Conservation (phyloP, 2,797 vertebrate genomes). For the Synaphobranchus kaupii region DNA sequence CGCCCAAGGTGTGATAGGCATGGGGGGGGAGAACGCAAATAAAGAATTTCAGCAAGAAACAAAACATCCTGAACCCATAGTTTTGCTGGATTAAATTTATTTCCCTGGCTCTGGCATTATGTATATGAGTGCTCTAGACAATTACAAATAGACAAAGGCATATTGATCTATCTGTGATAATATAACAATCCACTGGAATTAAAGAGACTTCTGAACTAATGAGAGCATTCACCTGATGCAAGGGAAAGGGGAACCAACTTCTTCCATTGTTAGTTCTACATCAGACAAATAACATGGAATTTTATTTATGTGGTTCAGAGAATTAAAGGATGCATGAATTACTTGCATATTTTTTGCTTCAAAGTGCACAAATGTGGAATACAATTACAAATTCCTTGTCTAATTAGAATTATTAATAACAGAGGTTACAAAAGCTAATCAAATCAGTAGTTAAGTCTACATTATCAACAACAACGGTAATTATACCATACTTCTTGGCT, state of each 20-base stretch:
- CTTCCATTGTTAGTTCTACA: constrained; percentile 23
- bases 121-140: constrained; percentile 33
- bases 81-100: constrained; percentile 33
- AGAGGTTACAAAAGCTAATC: not conserved
- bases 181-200: not conserved
- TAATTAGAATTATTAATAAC: not conserved
- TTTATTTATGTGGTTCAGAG: not conserved
- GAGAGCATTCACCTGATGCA: constrained; percentile 31
- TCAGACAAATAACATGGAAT: not conserved
- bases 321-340: not conserved
- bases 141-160: constrained; percentile 21
- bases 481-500: not conserved
- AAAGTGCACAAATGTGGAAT: not conserved
- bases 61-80: constrained; percentile 30
- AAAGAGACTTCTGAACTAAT: not conserved
- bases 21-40: not conserved
- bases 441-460: too few species aligned
- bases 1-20: constrained; percentile 53
- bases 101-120: constrained; percentile 30
- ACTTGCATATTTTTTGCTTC: not conserved
- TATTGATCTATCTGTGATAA: constrained; percentile 4
- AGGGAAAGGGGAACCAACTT: constrained; percentile 52
- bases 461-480: too few species aligned
- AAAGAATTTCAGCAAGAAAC: not conserved
- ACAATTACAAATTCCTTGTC: not conserved